These are phyloP conservation scores for Clusia tigrina DNA, from an alignment of 2,888 invertebrate species.

Conservation along the genomic window DNA sequence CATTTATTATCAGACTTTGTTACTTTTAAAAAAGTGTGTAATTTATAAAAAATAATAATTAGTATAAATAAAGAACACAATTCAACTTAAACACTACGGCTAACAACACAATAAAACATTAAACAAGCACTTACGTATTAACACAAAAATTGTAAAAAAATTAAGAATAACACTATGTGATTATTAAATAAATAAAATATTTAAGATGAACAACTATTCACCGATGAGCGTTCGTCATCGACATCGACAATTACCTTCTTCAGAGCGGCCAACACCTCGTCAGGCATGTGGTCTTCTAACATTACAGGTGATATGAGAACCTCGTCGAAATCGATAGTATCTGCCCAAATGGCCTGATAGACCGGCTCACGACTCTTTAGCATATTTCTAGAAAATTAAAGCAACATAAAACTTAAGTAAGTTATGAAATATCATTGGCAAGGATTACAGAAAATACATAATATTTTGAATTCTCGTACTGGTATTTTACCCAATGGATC, in stretches of 20 bases:
- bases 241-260: conserved; percentile 75
- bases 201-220: conserved; percentile 44
- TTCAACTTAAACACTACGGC: conserved; percentile 13
- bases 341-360: conserved; percentile 87
- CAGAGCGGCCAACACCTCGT: conserved; percentile 81
- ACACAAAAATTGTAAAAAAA: conserved; percentile 15
- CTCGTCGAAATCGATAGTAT: conserved; percentile 84
- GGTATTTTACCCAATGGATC: neutral
- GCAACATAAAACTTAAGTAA: too few relatives aligned
- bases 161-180: too few relatives aligned
- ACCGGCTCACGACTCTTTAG: conserved; percentile 78
- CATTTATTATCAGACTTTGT: conserved; percentile 38
- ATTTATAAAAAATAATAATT: conserved; percentile 13
- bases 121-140: conserved; percentile 19
- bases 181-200: too few relatives aligned
- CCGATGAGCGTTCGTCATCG: conserved; percentile 52
- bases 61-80: conserved; percentile 23
- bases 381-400: conserved; percentile 68
- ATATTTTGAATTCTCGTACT: neutral
- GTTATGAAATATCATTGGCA: too few relatives aligned
- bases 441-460: too few relatives aligned
- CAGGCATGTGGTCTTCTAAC: conserved; percentile 92
- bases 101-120: conserved; percentile 18
- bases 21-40: conserved; percentile 26
- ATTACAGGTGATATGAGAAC: conserved; percentile 88